These are phyloP conservation scores for Enteromius mattozi DNA, from an alignment of 2,797 vertebrate genomes.

Conservation along the genomic window DNA sequence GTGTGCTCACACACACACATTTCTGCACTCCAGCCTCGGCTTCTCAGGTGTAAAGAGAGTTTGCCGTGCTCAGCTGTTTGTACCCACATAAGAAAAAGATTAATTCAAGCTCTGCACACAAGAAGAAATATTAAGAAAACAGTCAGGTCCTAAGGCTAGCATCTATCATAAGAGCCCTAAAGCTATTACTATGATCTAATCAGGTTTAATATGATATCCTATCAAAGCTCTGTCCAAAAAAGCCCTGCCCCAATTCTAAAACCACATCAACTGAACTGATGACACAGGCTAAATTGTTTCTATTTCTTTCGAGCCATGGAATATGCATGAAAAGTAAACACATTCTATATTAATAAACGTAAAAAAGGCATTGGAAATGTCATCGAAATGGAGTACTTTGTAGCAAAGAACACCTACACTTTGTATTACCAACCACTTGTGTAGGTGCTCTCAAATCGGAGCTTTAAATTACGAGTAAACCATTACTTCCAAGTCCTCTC, in stretches of 20 bases:
- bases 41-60: slow-evolving; percentile 55
- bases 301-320: slow-evolving; percentile 64
- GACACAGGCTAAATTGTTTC: slow-evolving; percentile 57
- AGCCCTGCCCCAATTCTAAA: slow-evolving; percentile 81
- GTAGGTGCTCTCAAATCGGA: slow-evolving; percentile 21
- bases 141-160: slow-evolving; percentile 79
- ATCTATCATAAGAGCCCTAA: slow-evolving; percentile 84
- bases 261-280: slow-evolving; percentile 73
- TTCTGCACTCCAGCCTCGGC: slow-evolving; percentile 25
- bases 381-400: slow-evolving; percentile 22
- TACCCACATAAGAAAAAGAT: slow-evolving; percentile 63
- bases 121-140: slow-evolving; percentile 79
- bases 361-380: slow-evolving; percentile 29
- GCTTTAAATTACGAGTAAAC: slow-evolving; percentile 39
- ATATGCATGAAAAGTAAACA: slow-evolving; percentile 13
- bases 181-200: slow-evolving; percentile 87
- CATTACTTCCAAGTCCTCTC: background rate
- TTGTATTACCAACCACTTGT: slow-evolving; percentile 17
- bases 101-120: slow-evolving; percentile 67
- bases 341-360: background rate
- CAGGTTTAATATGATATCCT: slow-evolving; percentile 85
- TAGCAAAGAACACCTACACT: slow-evolving; percentile 35
- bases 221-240: slow-evolving; percentile 82
- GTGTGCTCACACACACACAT: slow-evolving; percentile 35
- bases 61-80: slow-evolving; percentile 55